Conservation (phyloP, 1,140 invertebrate species). For the Drosophila subpulchrella region DNA sequence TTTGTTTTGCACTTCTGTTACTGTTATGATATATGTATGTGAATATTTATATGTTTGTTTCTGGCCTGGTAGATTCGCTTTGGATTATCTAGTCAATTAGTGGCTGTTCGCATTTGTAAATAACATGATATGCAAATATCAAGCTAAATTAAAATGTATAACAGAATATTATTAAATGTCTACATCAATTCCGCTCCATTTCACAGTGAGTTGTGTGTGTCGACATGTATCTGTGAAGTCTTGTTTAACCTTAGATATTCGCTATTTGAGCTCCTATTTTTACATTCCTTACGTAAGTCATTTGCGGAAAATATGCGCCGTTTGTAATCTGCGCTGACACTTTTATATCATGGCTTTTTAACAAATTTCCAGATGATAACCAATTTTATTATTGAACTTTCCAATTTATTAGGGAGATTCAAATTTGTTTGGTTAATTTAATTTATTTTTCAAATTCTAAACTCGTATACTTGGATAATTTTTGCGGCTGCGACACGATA, state of each 20-base stretch:
- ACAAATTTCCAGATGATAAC: not conserved
- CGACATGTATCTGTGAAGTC: conserved; percentile 22
- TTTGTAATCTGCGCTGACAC: conserved; percentile 9
- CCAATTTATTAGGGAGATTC: not conserved
- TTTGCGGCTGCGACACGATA: not conserved
- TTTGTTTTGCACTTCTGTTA: conserved; percentile 31
- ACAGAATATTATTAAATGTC: conserved; percentile 59
- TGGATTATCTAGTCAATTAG: conserved; percentile 59
- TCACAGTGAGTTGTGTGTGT: conserved; percentile 20
- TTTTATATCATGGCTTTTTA: not conserved
- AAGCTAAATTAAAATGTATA: conserved; percentile 50
- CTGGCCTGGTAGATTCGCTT: conserved; percentile 20
- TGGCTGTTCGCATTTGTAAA: conserved; percentile 44
- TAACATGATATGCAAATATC: conserved; percentile 46
- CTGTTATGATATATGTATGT: conserved; percentile 31
- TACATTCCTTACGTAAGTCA: conserved; percentile 27
- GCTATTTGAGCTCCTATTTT: conserved; percentile 33
- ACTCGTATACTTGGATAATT: not conserved
- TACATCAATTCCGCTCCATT: conserved; percentile 38
- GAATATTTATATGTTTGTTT: conserved; percentile 19
- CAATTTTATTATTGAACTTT: conserved; percentile 5
- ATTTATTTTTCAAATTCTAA: not conserved
- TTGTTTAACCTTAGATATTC: conserved; percentile 32
- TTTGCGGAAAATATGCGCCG: conserved; percentile 8
- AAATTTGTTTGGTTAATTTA: too few species aligned